Conservation (phyloP, 92 coral and sea anemone species). For the Desmophyllum pertusum region DNA sequence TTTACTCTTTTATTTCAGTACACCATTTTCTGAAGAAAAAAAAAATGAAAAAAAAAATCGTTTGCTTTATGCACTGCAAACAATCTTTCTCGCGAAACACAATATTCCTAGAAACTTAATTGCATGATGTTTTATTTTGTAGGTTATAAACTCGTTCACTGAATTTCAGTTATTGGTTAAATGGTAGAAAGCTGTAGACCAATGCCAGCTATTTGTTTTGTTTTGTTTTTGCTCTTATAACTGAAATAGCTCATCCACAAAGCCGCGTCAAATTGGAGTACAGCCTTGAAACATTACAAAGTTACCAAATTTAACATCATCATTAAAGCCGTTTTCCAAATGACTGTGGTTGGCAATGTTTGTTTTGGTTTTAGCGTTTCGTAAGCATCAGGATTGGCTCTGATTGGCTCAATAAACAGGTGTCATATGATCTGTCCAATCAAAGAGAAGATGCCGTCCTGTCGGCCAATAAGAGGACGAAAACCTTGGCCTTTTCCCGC, state of each 20-base stretch:
- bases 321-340: background rate
- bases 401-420: background rate
- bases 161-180: background rate
- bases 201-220: background rate
- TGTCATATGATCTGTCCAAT: background rate
- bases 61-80: background rate
- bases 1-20: background rate
- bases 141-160: background rate
- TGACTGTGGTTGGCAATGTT: background rate
- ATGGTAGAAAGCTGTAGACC: background rate
- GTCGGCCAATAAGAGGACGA: slow-evolving; percentile 4
- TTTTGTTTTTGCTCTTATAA: background rate
- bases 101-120: background rate
- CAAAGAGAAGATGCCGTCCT: background rate
- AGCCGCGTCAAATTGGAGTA: background rate
- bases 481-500: background rate
- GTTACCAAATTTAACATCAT: background rate
- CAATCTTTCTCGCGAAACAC: background rate
- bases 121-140: background rate
- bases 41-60: background rate
- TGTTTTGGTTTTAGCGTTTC: background rate
- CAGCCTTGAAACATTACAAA: background rate
- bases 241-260: background rate
- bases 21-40: background rate
- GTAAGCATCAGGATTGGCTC: background rate